These are phyloP conservation scores for Cryptoprocta ferox DNA, from an alignment of 2,797 vertebrate species.

Conservation along the genomic window DNA sequence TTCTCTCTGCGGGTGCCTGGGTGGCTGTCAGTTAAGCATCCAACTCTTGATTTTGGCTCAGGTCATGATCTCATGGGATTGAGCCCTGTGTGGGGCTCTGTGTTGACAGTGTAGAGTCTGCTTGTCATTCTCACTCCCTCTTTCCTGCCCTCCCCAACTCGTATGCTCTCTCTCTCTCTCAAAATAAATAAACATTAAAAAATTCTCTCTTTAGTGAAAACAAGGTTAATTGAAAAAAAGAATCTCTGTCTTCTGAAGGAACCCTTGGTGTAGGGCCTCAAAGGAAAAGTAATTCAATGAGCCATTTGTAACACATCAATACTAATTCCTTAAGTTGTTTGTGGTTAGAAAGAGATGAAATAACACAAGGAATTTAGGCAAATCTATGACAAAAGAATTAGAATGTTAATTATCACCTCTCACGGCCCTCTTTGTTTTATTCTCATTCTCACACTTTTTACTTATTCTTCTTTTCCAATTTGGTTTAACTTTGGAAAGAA, in stretches of 20 bases:
- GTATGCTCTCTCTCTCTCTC: too few species aligned
- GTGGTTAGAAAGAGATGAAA: background rate
- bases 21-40: too few species aligned
- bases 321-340: background rate
- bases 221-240: background rate
- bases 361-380: background rate
- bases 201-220: background rate
- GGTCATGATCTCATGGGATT: too few species aligned
- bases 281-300: conserved; percentile 13
- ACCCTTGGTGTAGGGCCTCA: background rate
- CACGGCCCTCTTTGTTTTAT: background rate
- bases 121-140: too few species aligned
- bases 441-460: background rate
- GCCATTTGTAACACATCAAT: background rate
- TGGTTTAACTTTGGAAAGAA: conserved; percentile 35
- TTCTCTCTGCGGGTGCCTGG: background rate
- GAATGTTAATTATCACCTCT: background rate
- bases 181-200: background rate
- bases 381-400: background rate
- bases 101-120: too few species aligned
- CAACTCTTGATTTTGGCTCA: too few species aligned
- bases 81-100: too few species aligned
- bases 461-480: background rate
- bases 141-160: too few species aligned
- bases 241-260: background rate